A percentile compares a stretch with the other conserved stretches of the same genome.
Conservation (phyloP, 92 coral and sea anemone genomes). For the Epizoanthus illoricatus region DNA sequence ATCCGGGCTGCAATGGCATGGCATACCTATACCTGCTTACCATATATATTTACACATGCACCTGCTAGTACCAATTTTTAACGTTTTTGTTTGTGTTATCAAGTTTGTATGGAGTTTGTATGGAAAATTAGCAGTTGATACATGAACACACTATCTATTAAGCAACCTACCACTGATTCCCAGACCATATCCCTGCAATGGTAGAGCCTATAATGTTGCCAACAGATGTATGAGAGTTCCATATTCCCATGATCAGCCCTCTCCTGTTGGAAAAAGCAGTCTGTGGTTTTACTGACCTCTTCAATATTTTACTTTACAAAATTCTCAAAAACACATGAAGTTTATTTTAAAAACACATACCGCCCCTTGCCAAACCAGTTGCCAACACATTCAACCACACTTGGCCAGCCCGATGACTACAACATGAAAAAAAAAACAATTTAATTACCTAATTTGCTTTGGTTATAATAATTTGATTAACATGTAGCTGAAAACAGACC, state of each 20-base stretch:
- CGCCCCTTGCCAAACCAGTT: conserved; percentile 99
- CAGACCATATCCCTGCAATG: conserved; percentile 95
- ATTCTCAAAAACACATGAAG: not conserved
- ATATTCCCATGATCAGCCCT: conserved; percentile 97
- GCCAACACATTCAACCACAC: conserved; percentile 98
- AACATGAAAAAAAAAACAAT: not conserved
- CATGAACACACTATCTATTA: not conserved
- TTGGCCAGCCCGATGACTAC: conserved; percentile 98
- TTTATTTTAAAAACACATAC: conserved; percentile 35
- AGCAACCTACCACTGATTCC: conserved; percentile 71
- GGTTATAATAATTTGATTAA: too few species aligned
- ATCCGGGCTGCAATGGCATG: too few species aligned
- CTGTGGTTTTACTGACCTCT: not conserved
- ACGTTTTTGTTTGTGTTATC: too few species aligned
- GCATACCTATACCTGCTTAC: too few species aligned
- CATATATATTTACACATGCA: too few species aligned
- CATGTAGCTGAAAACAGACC: too few species aligned
- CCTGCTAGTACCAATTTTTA: too few species aligned
- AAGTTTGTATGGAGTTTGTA: too few species aligned
- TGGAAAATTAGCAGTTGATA: not conserved
- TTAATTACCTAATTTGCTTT: not conserved
- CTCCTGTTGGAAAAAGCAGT: conserved; percentile 54
- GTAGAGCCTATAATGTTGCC: conserved; percentile 95
- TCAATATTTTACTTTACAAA: not conserved
- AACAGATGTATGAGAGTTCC: conserved; percentile 99